phyloP scores from a whole-genome alignment of 2,888 invertebrate genomes.

The Myopa tessellatipennis region DNA sequence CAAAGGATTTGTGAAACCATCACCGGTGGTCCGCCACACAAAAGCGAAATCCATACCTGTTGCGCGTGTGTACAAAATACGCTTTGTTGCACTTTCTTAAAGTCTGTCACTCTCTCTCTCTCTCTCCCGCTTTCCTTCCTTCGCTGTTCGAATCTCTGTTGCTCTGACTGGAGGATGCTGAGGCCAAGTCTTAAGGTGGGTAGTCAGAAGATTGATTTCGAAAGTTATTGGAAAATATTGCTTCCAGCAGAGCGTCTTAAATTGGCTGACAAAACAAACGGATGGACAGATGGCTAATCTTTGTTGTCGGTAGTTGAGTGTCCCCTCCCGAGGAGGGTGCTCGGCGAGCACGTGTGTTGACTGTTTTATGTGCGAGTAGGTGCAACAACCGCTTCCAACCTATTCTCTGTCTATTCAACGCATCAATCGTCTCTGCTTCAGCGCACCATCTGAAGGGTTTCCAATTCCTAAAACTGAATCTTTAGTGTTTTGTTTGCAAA shows the following conservation, averaged over 20 bases:
- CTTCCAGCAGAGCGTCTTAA: not conserved
- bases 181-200: not conserved
- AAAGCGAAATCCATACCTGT: constrained; percentile 14
- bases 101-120: not conserved
- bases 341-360: constrained; percentile 11
- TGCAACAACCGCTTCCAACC: not conserved
- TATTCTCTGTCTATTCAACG: not conserved
- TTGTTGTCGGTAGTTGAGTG: not conserved
- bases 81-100: constrained; percentile 21
- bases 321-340: not conserved
- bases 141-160: not conserved
- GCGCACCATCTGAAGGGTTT: not conserved
- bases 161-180: not conserved
- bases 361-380: not conserved
- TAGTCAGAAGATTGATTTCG: constrained; percentile 6
- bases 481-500: constrained; percentile 13
- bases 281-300: not conserved
- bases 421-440: not conserved
- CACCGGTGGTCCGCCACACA: constrained; percentile 27
- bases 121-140: not conserved
- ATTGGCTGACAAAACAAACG: constrained; percentile 20
- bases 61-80: constrained; percentile 33
- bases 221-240: constrained; percentile 8
- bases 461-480: not conserved
- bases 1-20: constrained; percentile 18